Base-by-base conservation (phyloP, 2,113 vertebrate species). In the Scalopus aquaticus region DNA sequence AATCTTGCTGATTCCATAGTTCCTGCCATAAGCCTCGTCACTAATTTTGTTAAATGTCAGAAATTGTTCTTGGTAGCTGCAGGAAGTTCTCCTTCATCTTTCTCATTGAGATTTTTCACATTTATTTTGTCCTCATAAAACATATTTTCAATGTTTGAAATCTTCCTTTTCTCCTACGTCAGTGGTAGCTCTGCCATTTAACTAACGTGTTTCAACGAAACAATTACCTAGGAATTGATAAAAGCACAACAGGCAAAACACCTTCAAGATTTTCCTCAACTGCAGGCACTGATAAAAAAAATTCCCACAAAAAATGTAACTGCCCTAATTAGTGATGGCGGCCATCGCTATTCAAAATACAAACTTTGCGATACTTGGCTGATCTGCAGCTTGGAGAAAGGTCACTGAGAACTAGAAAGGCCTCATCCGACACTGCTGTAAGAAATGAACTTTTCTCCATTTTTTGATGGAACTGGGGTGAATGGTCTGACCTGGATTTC, bases 321-420 rank as follows among this genome's bases (percentile, higher is more conserved):
- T 9, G 35, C 84, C 16, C 42, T 22, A 67, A 32, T 39, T 28
- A 95, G 51, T 74, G 77, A 49, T 9, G 20, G 70, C 15, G 80
- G 88, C 4, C 22, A 73, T 80, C 54, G 70, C 85, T 87, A 90
- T 92, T 93, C 65, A 96, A 93, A 92, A 92, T 70, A 80, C 4
- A 81, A 92, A 76, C 39, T 32, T 42, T 94, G 3, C 62, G 81
- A n/a, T 79, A 81, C 46, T 81, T 32, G 70, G 30, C 35, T 64
- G 20, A 77, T 73, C n/a, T 79, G 17, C 22, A 74, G 42, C 73
- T 96, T 85, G 86, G 58, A 90, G 60, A 76, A 85, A 93, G 10
- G 15, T 80, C 69, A 83, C 12, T 72, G n/a, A 51, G 70, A 94
- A 77, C 44, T 69, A 69, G 84, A 73, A 12, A 90, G 72, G 19